These are phyloP conservation scores for Polia nebulosa DNA, from an alignment of 2,888 invertebrate genomes.

Conservation along the genomic window DNA sequence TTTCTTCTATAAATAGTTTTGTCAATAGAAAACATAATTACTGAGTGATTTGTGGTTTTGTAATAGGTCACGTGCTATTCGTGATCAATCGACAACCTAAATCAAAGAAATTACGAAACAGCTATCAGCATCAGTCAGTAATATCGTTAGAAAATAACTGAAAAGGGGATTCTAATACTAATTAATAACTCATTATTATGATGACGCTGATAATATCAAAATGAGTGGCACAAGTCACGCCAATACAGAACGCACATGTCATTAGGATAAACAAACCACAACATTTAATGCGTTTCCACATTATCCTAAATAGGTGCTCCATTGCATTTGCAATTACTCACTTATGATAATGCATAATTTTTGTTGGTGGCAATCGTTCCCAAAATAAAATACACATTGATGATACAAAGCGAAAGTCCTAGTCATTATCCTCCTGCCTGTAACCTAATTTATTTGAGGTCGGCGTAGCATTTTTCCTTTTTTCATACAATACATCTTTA, in stretches of 20 bases:
- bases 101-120: slow-evolving; percentile 21
- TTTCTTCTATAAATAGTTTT: slow-evolving; percentile 25
- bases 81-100: slow-evolving; percentile 20
- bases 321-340: slow-evolving; percentile 16
- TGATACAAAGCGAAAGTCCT: too few species aligned
- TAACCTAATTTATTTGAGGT: too few species aligned
- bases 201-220: slow-evolving; percentile 21
- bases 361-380: too few species aligned
- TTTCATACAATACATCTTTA: too few species aligned
- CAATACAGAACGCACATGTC: slow-evolving; percentile 9
- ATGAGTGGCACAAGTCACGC: slow-evolving; percentile 40
- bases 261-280: slow-evolving; percentile 16
- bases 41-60: slow-evolving; percentile 9
- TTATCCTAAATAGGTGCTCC: slow-evolving; percentile 31
- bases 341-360: not conserved
- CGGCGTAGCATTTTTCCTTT: too few species aligned
- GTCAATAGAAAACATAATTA: not conserved
- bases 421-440: too few species aligned
- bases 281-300: slow-evolving; percentile 27
- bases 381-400: too few species aligned
- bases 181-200: slow-evolving; percentile 24
- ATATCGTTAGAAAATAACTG: slow-evolving; percentile 7
- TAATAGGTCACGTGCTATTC: slow-evolving; percentile 21
- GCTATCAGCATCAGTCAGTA: slow-evolving; percentile 26
- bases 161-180: slow-evolving; percentile 21